phyloP scores from a whole-genome alignment of 2,113 vertebrate genomes.

The Vulpes vulpes region DNA sequence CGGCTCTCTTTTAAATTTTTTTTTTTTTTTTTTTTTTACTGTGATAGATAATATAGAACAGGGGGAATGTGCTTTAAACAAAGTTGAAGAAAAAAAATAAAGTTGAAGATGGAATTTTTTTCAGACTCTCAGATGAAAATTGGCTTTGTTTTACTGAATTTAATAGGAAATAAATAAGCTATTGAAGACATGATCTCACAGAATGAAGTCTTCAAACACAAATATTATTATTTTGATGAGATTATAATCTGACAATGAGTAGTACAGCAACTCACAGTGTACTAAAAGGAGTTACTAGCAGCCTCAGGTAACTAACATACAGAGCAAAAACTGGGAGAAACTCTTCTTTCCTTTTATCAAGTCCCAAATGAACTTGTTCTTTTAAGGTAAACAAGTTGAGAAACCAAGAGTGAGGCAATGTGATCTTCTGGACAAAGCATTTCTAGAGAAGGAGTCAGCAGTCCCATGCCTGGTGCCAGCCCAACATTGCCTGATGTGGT shows the following conservation, averaged over 20 bases:
- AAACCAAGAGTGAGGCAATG: constrained; percentile 63
- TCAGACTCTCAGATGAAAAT: not conserved
- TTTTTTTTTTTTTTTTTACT: not conserved
- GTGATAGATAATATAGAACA: not conserved
- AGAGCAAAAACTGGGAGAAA: not conserved
- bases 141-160: not conserved
- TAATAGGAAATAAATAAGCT: not conserved
- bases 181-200: constrained; percentile 1
- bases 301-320: not conserved
- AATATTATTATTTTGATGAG: not conserved
- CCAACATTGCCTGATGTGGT: not conserved
- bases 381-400: constrained; percentile 66
- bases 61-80: not conserved
- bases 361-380: constrained; percentile 37
- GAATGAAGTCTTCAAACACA: not conserved
- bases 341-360: not conserved
- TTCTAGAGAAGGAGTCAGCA: not conserved
- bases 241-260: not conserved
- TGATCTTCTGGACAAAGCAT: constrained; percentile 30
- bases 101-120: constrained; percentile 48
- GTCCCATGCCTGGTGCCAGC: not conserved
- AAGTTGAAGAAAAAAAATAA: constrained; percentile 40
- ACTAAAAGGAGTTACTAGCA: not conserved
- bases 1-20: not conserved
- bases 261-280: not conserved